Base-by-base conservation (phyloP, 2,888 invertebrate species). In the Brachyptera risi region DNA sequence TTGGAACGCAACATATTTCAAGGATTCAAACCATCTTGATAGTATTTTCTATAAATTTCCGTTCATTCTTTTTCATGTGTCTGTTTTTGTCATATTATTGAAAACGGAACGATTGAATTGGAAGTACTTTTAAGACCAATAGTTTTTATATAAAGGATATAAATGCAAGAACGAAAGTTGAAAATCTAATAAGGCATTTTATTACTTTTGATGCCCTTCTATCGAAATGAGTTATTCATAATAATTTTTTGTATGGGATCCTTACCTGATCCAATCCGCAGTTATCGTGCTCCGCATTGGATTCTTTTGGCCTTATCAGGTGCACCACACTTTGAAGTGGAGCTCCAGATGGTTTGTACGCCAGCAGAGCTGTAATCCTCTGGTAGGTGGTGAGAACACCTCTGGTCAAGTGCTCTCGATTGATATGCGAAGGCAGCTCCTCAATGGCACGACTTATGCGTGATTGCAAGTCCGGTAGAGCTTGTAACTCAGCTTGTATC, bases 211-310 rank as follows among this genome's bases (percentile, higher is more conserved):
- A n/a, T n/a, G n/a, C n/a, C n/a, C n/a, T n/a, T n/a, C n/a, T n/a
- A n/a, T n/a, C n/a, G n/a, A n/a, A n/a, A n/a, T n/a, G n/a, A n/a
- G n/a, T n/a, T 7, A 5, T 31, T 24, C 13, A 5, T 2, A 31
- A 5, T 17, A 17, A 11, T n/a, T n/a, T n/a, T n/a, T n/a, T n/a
- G n/a, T n/a, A n/a, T n/a, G n/a, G n/a, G n/a, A n/a, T n/a, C n/a
- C 27, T 21, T 60, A 60, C 60, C 60, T 60, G 17, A 21, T 47
- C 50, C 24, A 61, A 56, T 2, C 60, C 60, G 40, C 57, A 61
- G 38, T 38, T 56, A 15, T 57, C 57, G 17, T 61, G 49, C 1
- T 19, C 27, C 7, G 17, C n/a, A 19, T 31, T 31, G 9, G 27
- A 56, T 7, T 40, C 57, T 5, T 47, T 5, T 1, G 60, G 60